phyloP scores from a whole-genome alignment of 2,888 invertebrate species.

The Melangyna quadrimaculata region DNA sequence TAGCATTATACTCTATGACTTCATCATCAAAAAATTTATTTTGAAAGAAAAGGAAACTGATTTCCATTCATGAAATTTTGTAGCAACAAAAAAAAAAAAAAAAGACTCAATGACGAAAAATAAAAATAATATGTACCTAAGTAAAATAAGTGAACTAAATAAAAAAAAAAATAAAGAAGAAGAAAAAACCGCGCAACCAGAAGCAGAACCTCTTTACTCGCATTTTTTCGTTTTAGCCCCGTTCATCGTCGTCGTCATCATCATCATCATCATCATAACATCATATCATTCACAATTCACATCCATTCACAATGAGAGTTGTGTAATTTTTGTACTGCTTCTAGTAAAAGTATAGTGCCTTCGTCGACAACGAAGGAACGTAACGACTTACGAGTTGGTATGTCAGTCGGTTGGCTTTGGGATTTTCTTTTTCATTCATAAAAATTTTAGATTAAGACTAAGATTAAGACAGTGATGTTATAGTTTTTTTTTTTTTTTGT shows the following conservation, averaged over 20 bases:
- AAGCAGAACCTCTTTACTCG: constrained; percentile 57
- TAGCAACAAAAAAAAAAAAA: constrained; percentile 33
- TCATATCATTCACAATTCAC: constrained; percentile 35
- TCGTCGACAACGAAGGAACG: neutral
- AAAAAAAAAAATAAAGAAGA: neutral
- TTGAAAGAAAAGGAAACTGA: constrained; percentile 57
- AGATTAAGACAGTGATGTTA: constrained; percentile 3
- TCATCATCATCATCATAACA: constrained; percentile 22
- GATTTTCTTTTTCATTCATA: constrained; percentile 35
- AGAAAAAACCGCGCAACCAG: constrained; percentile 2
- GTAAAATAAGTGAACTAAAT: constrained; percentile 12
- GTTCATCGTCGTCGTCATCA: no score
- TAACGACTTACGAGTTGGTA: neutral
- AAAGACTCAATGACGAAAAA: constrained; percentile 6
- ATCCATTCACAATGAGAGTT: constrained; percentile 49
- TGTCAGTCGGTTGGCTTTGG: constrained; percentile 17
- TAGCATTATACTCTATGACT: neutral
- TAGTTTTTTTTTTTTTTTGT: neutral
- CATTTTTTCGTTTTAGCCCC: constrained; percentile 30
- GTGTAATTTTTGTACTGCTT: constrained; percentile 9
- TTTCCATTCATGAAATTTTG: constrained; percentile 67
- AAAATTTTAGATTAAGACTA: constrained; percentile 16
- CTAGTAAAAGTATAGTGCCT: neutral
- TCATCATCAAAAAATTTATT: constrained; percentile 26
- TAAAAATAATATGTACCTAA: neutral